Percentiles rank a stretch among this genome's conserved stretches.
Conservation (phyloP, 2,113 vertebrate genomes). For the Motacilla tschutschensis region DNA sequence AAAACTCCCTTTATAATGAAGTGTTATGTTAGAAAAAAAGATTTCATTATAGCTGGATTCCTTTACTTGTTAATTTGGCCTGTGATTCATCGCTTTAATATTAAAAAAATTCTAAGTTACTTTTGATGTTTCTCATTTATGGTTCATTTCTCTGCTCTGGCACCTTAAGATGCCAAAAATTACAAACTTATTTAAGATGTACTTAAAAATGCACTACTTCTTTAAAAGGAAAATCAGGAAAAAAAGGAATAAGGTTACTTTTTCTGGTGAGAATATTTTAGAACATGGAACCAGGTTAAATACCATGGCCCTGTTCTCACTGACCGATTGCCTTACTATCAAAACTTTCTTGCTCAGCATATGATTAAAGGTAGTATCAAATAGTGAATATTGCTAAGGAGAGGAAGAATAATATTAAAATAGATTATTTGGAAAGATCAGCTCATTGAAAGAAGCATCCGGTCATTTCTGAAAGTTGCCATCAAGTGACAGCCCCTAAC, state of each 20-base stretch:
- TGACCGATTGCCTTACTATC: constrained; percentile 10
- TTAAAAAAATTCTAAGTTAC: constrained; percentile 77
- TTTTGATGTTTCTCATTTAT: constrained; percentile 84
- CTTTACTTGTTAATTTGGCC: constrained; percentile 82
- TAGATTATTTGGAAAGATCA: background rate
- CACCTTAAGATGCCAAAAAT: constrained; percentile 74
- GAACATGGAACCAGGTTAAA: background rate
- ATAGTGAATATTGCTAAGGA: background rate
- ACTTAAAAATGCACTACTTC: constrained; percentile 67
- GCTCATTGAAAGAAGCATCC: background rate
- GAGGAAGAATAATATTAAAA: background rate
- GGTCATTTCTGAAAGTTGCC: background rate
- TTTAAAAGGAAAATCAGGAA: constrained; percentile 33
- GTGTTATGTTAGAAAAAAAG: constrained; percentile 82
- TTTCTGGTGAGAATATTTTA: constrained; percentile 14
- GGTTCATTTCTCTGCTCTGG: constrained; percentile 72
- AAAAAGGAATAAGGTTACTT: background rate
- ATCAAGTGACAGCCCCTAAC: background rate
- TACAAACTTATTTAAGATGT: constrained; percentile 76
- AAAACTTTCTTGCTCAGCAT: constrained; percentile 16
- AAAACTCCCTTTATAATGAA: constrained; percentile 85
- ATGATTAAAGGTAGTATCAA: background rate
- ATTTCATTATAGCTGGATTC: constrained; percentile 80
- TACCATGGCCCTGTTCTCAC: background rate
- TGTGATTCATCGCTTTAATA: constrained; percentile 82